phyloP scores from a whole-genome alignment of 2,888 invertebrate species.

The Allophyes oxyacanthae region DNA sequence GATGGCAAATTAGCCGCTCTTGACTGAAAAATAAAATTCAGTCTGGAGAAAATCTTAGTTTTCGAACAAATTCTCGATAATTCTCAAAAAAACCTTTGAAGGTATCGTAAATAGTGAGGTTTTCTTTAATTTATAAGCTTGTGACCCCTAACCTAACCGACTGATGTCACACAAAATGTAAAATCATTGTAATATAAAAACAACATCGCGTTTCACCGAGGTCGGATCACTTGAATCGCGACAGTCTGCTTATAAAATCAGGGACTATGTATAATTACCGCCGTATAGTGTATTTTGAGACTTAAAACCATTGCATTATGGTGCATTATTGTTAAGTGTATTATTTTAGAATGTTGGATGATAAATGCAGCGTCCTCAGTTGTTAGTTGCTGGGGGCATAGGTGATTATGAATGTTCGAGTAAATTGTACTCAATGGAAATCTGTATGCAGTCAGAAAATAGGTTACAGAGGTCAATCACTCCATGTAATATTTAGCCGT shows the following conservation, averaged over 20 bases:
- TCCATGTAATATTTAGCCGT: no score
- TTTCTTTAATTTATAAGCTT: neutral
- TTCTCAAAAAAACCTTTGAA: no score
- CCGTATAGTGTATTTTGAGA: slow-evolving; percentile 21
- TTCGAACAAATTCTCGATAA: no score
- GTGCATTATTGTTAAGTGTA: slow-evolving; percentile 13
- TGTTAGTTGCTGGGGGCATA: slow-evolving; percentile 35
- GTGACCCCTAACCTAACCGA: neutral
- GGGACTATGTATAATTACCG: slow-evolving; percentile 44
- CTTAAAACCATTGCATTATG: neutral
- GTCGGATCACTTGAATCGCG: slow-evolving; percentile 55
- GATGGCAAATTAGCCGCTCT: no score
- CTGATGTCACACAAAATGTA: slow-evolving; percentile 28
- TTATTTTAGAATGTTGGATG: slow-evolving; percentile 17
- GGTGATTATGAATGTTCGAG: slow-evolving; percentile 28
- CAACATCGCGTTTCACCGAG: slow-evolving; percentile 43
- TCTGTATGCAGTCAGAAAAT: no score
- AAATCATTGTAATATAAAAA: slow-evolving; percentile 43
- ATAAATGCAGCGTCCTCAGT: slow-evolving; percentile 45
- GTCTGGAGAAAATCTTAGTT: no score
- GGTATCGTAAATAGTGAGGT: no score
- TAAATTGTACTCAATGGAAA: no score
- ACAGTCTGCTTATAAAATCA: slow-evolving; percentile 49
- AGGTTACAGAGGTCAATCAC: no score
- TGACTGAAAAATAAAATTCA: no score